Conservation (phyloP, 2,113 vertebrate genomes). For the Gracilinanus agilis region DNA sequence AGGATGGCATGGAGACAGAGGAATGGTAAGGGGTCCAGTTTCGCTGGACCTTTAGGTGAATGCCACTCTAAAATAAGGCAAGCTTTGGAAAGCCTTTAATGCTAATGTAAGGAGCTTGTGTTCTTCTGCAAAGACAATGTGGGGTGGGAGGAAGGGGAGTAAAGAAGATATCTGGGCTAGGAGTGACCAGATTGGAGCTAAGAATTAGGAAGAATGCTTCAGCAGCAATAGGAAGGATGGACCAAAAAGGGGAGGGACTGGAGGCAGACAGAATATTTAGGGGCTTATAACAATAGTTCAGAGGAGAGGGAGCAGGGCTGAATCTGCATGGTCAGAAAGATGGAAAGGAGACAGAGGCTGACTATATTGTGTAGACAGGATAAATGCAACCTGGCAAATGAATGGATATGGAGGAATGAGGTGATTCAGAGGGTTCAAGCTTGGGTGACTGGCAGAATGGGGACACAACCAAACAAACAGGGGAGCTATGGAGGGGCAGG, state of each 20-base stretch:
- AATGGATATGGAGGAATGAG: neutral
- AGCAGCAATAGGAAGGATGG: conserved; percentile 25
- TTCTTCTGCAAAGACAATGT: neutral
- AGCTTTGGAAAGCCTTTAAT: neutral
- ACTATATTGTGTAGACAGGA: neutral
- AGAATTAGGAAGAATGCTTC: conserved; percentile 24
- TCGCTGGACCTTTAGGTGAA: neutral
- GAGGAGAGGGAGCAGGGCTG: neutral
- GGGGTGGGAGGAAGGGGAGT: neutral
- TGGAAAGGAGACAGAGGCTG: neutral
- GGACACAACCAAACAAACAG: neutral
- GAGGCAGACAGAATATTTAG: conserved; percentile 14
- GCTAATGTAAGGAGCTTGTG: conserved; percentile 22
- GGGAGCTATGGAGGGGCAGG: neutral
- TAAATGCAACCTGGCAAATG: neutral
- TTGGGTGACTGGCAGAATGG: neutral
- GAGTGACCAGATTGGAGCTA: neutral
- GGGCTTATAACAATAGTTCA: conserved; percentile 1
- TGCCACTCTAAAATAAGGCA: neutral
- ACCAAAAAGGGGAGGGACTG: neutral
- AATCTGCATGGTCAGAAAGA: neutral
- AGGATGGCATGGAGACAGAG: neutral
- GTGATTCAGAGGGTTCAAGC: neutral
- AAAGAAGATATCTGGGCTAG: neutral
- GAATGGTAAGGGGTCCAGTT: neutral